These are phyloP conservation scores for Hydrolagus colliei DNA, from an alignment of 2,797 vertebrate species.

Conservation along the genomic window DNA sequence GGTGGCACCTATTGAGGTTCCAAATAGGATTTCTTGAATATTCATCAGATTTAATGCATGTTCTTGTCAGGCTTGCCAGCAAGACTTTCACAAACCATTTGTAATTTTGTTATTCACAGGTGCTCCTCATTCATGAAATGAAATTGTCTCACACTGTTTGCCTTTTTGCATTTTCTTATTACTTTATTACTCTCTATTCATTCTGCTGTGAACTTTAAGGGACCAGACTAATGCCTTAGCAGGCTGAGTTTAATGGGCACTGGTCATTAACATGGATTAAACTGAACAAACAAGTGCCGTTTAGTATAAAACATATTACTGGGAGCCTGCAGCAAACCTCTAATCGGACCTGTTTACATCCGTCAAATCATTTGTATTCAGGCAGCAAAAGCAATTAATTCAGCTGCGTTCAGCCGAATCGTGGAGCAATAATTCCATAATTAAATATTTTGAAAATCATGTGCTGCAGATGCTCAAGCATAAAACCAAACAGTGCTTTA, in stretches of 20 bases:
- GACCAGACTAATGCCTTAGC: not conserved
- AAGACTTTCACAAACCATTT: not conserved
- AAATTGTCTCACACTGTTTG: not conserved
- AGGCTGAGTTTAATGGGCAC: not conserved
- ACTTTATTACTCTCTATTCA: not conserved
- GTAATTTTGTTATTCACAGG: not conserved
- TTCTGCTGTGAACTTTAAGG: not conserved
- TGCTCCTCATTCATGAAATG: not conserved
- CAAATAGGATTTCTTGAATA: not conserved
- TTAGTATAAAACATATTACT: not conserved
- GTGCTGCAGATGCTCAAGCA: constrained; percentile 20
- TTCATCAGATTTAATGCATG: not conserved
- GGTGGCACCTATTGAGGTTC: not conserved
- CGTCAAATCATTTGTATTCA: constrained; percentile 9
- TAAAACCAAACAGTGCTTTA: constrained; percentile 20
- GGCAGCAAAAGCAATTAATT: not conserved
- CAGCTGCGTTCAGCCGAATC: not conserved
- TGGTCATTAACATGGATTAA: not conserved
- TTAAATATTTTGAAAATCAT: constrained; percentile 25
- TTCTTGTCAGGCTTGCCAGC: not conserved
- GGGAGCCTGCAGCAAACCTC: not conserved
- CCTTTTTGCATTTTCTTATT: not conserved
- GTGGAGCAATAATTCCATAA: not conserved
- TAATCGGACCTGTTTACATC: not conserved
- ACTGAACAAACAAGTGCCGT: not conserved